Conservation (phyloP, 2,797 vertebrate genomes). For the Labeo calbasu region DNA sequence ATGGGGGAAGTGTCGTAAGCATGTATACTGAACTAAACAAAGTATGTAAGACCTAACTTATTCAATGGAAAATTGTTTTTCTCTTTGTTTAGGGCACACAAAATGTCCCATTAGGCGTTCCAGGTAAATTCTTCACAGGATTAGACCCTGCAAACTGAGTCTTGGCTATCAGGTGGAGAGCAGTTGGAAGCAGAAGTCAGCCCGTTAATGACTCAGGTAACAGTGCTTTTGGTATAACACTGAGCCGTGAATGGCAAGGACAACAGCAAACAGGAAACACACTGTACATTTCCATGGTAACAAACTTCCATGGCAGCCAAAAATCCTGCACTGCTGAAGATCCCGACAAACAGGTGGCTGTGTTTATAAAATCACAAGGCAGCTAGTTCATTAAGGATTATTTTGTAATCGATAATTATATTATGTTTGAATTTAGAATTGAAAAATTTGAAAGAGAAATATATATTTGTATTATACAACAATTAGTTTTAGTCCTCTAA, state of each 20-base stretch:
- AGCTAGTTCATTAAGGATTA: neutral
- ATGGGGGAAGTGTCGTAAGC: slow-evolving; percentile 19
- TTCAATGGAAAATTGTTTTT: neutral
- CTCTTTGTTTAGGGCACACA: slow-evolving; percentile 32
- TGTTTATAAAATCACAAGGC: neutral
- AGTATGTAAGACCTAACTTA: neutral
- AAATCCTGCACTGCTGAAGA: slow-evolving; percentile 20
- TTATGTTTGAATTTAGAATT: neutral
- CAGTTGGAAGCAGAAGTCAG: slow-evolving; percentile 40
- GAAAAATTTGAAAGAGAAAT: neutral
- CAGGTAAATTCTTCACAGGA: slow-evolving; percentile 57
- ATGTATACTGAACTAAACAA: neutral
- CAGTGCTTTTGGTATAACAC: slow-evolving; percentile 56
- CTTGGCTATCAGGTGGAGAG: slow-evolving; percentile 56
- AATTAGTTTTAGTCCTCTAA: neutral
- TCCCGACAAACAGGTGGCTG: slow-evolving; percentile 18
- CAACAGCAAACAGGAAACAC: slow-evolving; percentile 33
- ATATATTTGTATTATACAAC: neutral
- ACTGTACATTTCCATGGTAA: slow-evolving; percentile 31
- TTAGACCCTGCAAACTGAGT: slow-evolving; percentile 60
- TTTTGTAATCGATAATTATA: neutral
- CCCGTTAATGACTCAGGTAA: slow-evolving; percentile 57
- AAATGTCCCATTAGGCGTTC: slow-evolving; percentile 24
- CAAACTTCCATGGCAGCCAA: neutral
- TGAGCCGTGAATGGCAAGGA: slow-evolving; percentile 42